Evolutionary conservation across 2,888 invertebrate species (phyloP), one percentile per base, ranked within the genome.

Genomic region (Incurvaria masculella): DNA sequence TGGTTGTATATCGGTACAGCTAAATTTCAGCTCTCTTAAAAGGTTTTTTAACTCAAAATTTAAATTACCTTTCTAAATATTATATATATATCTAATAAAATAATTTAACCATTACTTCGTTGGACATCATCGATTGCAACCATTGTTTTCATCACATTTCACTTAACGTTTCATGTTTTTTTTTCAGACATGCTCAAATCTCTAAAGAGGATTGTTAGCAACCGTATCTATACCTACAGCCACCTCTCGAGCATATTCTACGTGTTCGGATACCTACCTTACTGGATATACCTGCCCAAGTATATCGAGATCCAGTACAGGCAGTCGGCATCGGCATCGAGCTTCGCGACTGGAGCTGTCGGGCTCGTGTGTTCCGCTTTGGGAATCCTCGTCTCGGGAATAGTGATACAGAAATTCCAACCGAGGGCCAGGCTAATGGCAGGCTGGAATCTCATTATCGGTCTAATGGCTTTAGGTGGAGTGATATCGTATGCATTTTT

Each of bases 231-330:
- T 51, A 83, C 89, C 78, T 84, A 83, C 60, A 88, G 90, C 60
- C 88, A 87, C 51, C 69, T 89, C 1, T 86, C 89, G 0, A 83
- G 86, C 17, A 84, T 89, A 11, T 88, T 88, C 59, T 89, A 88
- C 58, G 80, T 88, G 50, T 73, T 86, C 59, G 86, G 86, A 1
- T 86, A 85, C 60, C 84, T 85, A 71, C 89, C 89, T 0, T 88
- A 87, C 59, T 88, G 88, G 83, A 88, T 89, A 43, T 91, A 89
- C 61, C 81, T 90, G 64, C 89, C 91, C 0, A 91, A 91, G 63
- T 90, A 90, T 60, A 88, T 92, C 52, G 91, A 92, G 67, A 88
- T 87, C 1, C 89, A 90, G 65, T 92, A 89, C 65, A 80, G 84
- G 48, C 86, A 88, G 56, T 86, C 89, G 5, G 88, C 91, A 1